Percentiles rank a stretch among this genome's conserved stretches.
Evolutionary conservation across 2,113 vertebrate genomes (phyloP).

Genomic region (Prolemur simus): DNA sequence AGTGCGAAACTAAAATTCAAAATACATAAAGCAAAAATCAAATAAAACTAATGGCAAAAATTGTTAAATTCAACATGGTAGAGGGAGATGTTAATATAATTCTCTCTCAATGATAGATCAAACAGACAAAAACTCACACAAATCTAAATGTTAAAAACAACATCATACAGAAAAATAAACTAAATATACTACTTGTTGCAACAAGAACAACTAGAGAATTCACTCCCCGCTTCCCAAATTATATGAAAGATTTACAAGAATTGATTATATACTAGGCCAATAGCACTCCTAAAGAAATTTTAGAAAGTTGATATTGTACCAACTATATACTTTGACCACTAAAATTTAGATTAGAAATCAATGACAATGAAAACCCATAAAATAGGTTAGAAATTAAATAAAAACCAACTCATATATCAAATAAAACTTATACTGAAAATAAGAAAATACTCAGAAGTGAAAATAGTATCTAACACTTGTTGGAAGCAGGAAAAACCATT

Average conservation of each 20-base stretch:
- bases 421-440: background rate
- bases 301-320: background rate
- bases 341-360: background rate
- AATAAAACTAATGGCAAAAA: background rate
- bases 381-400: background rate
- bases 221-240: background rate
- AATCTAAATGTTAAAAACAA: background rate
- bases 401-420: background rate
- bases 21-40: background rate
- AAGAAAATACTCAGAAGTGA: background rate
- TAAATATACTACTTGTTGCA: background rate
- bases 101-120: background rate
- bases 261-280: background rate
- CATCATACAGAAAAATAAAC: background rate
- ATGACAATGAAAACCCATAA: background rate
- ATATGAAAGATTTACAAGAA: background rate
- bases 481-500: background rate
- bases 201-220: background rate
- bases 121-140: background rate
- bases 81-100: background rate
- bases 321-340: background rate
- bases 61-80: background rate
- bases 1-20: background rate
- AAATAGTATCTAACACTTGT: background rate
- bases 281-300: background rate